A percentile compares a stretch with the other conserved stretches of the same genome.
phyloP scores from a whole-genome alignment of 1,140 invertebrate genomes.

The Orussus abietinus region DNA sequence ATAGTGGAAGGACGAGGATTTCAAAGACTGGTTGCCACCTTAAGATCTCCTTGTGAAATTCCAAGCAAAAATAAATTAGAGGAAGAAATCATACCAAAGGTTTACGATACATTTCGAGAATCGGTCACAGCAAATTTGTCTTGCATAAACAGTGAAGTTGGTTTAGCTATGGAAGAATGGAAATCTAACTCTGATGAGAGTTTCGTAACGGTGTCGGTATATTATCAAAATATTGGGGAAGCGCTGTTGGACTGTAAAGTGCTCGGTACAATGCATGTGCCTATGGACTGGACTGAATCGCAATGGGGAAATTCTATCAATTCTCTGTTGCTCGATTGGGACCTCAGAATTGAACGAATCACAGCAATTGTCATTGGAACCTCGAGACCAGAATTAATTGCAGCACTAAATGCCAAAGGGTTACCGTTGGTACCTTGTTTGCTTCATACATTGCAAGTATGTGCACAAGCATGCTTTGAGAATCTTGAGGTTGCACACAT shows the following conservation, averaged over 20 bases:
- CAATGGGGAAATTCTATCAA: constrained; percentile 48
- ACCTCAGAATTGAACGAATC: constrained; percentile 45
- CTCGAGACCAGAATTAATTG: constrained; percentile 36
- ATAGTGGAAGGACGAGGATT: constrained; percentile 55
- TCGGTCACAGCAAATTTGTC: constrained; percentile 38
- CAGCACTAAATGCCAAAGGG: constrained; percentile 38
- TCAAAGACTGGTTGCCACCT: constrained; percentile 50
- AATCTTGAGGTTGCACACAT: constrained; percentile 41
- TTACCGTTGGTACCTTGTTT: constrained; percentile 52
- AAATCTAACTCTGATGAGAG: constrained; percentile 44
- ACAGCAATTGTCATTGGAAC: constrained; percentile 51
- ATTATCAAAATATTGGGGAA: constrained; percentile 48
- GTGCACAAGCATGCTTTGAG: constrained; percentile 51
- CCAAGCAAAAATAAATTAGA: constrained; percentile 53
- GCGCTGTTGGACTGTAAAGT: constrained; percentile 42
- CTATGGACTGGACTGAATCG: constrained; percentile 38
- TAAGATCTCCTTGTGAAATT: constrained; percentile 55
- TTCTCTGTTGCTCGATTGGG: constrained; percentile 48
- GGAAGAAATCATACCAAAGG: constrained; percentile 54
- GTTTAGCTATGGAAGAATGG: constrained; percentile 55
- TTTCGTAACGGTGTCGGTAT: constrained; percentile 50
- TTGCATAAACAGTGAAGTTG: constrained; percentile 38
- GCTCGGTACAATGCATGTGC: constrained; percentile 40
- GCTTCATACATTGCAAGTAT: constrained; percentile 50
- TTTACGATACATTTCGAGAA: constrained; percentile 50